Base-by-base conservation (phyloP, 2,797 vertebrate species). In the Crocodylus rhombifer region DNA sequence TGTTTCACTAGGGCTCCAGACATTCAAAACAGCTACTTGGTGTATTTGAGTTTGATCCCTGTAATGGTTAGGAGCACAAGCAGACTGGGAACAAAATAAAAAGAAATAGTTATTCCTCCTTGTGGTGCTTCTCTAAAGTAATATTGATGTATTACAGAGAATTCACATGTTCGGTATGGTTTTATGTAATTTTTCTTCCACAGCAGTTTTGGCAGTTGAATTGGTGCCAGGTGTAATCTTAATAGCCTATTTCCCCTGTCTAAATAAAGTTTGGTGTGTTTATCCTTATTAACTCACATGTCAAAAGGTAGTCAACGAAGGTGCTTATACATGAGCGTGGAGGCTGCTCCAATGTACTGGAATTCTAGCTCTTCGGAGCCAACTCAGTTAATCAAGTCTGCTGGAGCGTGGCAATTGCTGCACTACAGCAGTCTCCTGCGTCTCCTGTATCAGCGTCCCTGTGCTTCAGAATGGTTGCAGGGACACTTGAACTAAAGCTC, bases 111-210 rank as follows among this genome's bases (percentile, higher is more conserved):
- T 95, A 84, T 92, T 95, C 95, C 93, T 96, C 93, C 94, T 94
- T 92, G 93, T 0, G 0, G 91, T 93, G 91, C 87, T 95, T 95
- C 92, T 92, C 77, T 95, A 84, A 91, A 94, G 86, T 87, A 92
- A 80, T 94, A 92, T 42, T 89, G 88, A 90, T 95, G 80, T 82
- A 73, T 91, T 93, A 85, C 92, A 89, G 71, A 82, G 94, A 94
- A 96, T 95, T 95, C 95, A 96, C 95, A 93, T 95, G 81, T 96
- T 91, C 96, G 96, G 90, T 89, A 82, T 93, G 94, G 88, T 94
- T 73, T 95, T 97, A 95, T 93, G 96, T 95, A 83, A 92, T 95
- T 97, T 51, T 97, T 12, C 33, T 55, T 94, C 89, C 94, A 89
- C 86, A 96, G 87, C 90, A 80, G 88, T 85, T 96, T 86, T 95